Percentiles rank a stretch among this genome's conserved stretches.
phyloP scores from a whole-genome alignment of 2,113 vertebrate species.

The Pituophis catenifer region DNA sequence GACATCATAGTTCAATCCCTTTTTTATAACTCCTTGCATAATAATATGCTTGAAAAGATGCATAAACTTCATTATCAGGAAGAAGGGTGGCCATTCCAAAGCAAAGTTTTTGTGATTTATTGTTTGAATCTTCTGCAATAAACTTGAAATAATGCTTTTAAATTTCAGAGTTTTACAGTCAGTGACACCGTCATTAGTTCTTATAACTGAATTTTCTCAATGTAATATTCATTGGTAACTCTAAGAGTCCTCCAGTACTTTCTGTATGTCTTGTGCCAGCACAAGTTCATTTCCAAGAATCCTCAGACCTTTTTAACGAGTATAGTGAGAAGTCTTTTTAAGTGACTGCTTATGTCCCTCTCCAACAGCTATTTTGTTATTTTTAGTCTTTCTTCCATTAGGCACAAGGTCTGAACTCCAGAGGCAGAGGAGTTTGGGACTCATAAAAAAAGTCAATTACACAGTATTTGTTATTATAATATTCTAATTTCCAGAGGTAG shows the following conservation, averaged over 20 bases:
- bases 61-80: constrained; percentile 65
- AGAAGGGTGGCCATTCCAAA: constrained; percentile 55
- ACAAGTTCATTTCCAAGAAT: constrained; percentile 9
- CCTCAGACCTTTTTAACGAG: not conserved
- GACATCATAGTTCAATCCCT: constrained; percentile 38
- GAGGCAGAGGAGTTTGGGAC: not conserved
- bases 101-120: constrained; percentile 54
- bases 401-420: not conserved
- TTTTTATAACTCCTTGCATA: constrained; percentile 54
- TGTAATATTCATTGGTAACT: constrained; percentile 56
- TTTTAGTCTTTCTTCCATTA: not conserved
- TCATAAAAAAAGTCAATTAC: not conserved
- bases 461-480: not conserved
- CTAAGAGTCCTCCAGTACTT: constrained; percentile 34
- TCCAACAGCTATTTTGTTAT: not conserved
- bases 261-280: not conserved
- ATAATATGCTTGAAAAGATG: constrained; percentile 60
- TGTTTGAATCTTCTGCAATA: constrained; percentile 63
- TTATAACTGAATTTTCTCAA: constrained; percentile 59
- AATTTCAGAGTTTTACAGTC: constrained; percentile 65
- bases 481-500: not conserved
- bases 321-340: not conserved
- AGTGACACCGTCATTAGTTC: constrained; percentile 65
- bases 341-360: not conserved
- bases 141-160: constrained; percentile 66